Evolutionary conservation across 2,888 invertebrate species (phyloP), one percentile per base, ranked within the genome.

Genomic region (Drosophila mimetica): DNA sequence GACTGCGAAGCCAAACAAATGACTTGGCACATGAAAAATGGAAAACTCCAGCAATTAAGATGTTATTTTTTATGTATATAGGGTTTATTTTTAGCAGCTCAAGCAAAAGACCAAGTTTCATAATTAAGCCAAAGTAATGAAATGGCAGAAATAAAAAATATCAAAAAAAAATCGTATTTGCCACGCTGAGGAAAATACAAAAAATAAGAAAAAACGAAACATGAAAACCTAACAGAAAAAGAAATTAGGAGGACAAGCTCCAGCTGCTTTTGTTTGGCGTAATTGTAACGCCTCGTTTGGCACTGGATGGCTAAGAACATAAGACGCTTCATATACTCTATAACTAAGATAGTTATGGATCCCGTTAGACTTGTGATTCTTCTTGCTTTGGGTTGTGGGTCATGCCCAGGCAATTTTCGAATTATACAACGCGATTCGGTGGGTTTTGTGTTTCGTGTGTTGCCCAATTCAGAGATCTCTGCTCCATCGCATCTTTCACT

Each of bases 241-340:
- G 16, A 32, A 34, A 59, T 22, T 32, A 30, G 36, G 20, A 69
- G 44, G 37, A 32, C 34, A 37, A 52, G 25, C 47, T 34, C 8
- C 8, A 18, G n/a, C 20, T 51, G 30, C 16, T 18, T 14, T 47
- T 28, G 16, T 14, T 9, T 25, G 42, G 14, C 70, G 44, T 51
- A 57, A 30, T 53, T 46, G 58, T 67, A 70, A 67, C 67, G 67
- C 70, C 70, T 69, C 58, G 67, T 58, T 67, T 58, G 67, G 14
- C 66, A 39, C 32, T 53, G 8, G 30, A 13, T 53, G 11, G 44
- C 13, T 2, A 13, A 53, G 53, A 66, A 65, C 42, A 20, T 28
- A 9, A 47, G 39, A 39, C 25, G n/a, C 16, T 25, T 13, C 36
- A 36, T 18, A 32, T 18, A 32, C 8, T 32, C 66, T 30, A 32